Evolutionary conservation across 2,113 vertebrate genomes (phyloP), one percentile per base, ranked within the genome.

Genomic region (Progne subis): DNA sequence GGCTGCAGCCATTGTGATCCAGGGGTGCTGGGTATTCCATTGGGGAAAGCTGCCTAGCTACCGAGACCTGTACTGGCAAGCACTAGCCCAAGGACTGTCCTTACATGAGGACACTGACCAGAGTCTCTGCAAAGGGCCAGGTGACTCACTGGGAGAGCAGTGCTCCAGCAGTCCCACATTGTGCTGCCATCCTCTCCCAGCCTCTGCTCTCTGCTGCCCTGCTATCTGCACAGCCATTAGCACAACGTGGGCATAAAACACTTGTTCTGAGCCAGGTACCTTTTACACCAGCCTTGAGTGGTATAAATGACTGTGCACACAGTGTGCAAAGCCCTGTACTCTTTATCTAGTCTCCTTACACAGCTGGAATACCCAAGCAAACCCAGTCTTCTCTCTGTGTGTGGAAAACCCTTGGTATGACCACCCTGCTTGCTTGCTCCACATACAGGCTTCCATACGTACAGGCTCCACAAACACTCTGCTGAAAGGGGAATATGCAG

Each of bases 141-240:
- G 28, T 6, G 1, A 34, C 19, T 80, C 7, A 0, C 47, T 3
- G 9, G 46, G n/a, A 57, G 4, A 57, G 25, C 3, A 0, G 4
- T 17, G 43, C 23, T 44, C 31, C 24, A 11, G 39, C 57, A 46
- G 43, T 41, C 24, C 65, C 3, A 1, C 24, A 21, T 4, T 1
- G 55, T 0, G 2, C 82, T 44, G 55, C 44, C 44, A 31, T 44
- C 59, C 15, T 21, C 21, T 59, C 75, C 29, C 13, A 25, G 39
- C 11, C 53, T 32, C 70, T 16, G 11, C 8, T 39, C 34, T 49
- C 44, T 17, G 32, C 70, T 43, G 18, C 18, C 43, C 47, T 17
- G 26, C 53, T 86, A 14, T 43, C 56, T 19, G 37, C 14, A 2
- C 16, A 34, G 69, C 60, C 55, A 26, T 15, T 9, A n/a, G 18